A percentile compares a stretch with the other conserved stretches of the same genome.
Conservation (phyloP, 1,140 invertebrate genomes). For the Whitmania pigra region DNA sequence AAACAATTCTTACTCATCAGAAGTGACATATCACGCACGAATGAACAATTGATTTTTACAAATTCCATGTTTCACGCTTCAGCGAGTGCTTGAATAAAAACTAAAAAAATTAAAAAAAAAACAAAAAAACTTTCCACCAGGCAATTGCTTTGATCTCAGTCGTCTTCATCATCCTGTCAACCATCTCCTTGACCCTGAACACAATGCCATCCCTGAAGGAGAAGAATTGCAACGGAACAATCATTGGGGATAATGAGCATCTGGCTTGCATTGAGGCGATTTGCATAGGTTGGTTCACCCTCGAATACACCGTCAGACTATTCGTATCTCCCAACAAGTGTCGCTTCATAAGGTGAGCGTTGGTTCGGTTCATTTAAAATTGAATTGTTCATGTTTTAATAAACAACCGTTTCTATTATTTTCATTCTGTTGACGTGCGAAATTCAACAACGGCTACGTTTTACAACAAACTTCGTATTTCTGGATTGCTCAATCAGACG, state of each 20-base stretch:
- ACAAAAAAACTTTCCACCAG: slow-evolving; percentile 47
- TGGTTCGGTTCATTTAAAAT: not conserved
- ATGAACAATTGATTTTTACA: too few relatives aligned
- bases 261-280: slow-evolving; percentile 63
- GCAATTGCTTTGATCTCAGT: slow-evolving; percentile 97
- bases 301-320: slow-evolving; percentile 94
- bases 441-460: too few relatives aligned
- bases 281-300: slow-evolving; percentile 98
- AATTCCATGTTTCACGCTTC: too few relatives aligned
- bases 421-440: too few relatives aligned
- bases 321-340: slow-evolving; percentile 97
- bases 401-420: too few relatives aligned
- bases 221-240: slow-evolving; percentile 22
- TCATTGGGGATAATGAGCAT: slow-evolving; percentile 33
- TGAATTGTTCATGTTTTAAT: too few relatives aligned
- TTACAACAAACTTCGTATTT: too few relatives aligned
- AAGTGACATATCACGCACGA: not conserved
- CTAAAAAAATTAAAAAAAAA: not conserved
- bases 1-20: not conserved
- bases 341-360: slow-evolving; percentile 75
- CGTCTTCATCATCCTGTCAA: slow-evolving; percentile 96
- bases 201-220: slow-evolving; percentile 83
- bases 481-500: too few relatives aligned
- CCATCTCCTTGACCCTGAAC: slow-evolving; percentile 92
- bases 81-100: not conserved